Evolutionary conservation across 1,140 invertebrate species (phyloP).

Genomic region (Plectus sambesii): DNA sequence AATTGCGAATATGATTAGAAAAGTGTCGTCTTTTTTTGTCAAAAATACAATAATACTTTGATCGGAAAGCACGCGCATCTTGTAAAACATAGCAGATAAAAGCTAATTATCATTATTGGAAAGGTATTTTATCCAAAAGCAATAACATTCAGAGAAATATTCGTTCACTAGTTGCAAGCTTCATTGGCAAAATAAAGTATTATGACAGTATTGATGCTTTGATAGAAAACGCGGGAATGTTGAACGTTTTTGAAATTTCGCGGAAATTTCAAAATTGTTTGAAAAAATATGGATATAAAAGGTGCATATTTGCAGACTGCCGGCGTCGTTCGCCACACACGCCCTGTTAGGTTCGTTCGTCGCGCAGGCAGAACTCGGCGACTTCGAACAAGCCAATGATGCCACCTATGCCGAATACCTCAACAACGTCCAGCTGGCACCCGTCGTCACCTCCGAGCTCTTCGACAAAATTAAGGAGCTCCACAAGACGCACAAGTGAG

Average conservation of each 20-base stretch:
- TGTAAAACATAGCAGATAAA: too few species aligned
- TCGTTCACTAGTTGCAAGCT: too few species aligned
- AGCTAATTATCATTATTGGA: too few species aligned
- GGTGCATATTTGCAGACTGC: constrained; percentile 57
- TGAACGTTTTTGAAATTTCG: constrained; percentile 8
- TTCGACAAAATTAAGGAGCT: constrained; percentile 77
- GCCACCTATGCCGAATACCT: constrained; percentile 68
- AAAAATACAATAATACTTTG: too few species aligned
- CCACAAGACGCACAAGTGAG: constrained; percentile 74
- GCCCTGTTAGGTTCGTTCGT: constrained; percentile 89
- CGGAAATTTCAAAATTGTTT: constrained; percentile 7
- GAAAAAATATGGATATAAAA: constrained; percentile 1
- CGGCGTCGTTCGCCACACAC: constrained; percentile 90
- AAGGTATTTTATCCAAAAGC: too few species aligned
- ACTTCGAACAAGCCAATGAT: constrained; percentile 67
- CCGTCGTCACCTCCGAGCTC: constrained; percentile 72
- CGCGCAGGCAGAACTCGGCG: constrained; percentile 91
- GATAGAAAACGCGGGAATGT: too few species aligned
- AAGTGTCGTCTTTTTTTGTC: too few species aligned
- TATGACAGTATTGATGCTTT: constrained; percentile 6
- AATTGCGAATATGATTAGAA: too few species aligned
- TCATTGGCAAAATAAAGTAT: too few species aligned
- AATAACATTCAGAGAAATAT: too few species aligned
- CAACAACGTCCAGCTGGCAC: constrained; percentile 74
- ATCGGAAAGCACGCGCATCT: too few species aligned